These are phyloP conservation scores for Carassius gibelio DNA, from an alignment of 2,113 vertebrate species.

Conservation along the genomic window DNA sequence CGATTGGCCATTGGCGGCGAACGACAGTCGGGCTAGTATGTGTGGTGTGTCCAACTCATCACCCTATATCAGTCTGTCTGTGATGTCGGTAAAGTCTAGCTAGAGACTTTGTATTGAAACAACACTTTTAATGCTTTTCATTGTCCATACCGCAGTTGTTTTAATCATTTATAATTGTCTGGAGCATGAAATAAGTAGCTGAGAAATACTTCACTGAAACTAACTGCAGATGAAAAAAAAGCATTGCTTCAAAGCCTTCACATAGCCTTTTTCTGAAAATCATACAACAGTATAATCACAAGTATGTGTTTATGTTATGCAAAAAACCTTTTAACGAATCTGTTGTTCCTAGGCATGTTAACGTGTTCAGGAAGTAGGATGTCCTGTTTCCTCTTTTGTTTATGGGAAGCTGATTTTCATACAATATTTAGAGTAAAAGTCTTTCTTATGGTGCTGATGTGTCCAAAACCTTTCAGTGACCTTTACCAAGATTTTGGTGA, in stretches of 20 bases:
- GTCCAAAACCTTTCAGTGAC: not conserved
- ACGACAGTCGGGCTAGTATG: no score
- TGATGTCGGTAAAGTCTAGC: not conserved
- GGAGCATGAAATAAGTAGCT: slow-evolving; percentile 1
- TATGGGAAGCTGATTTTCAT: not conserved
- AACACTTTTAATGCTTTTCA: not conserved
- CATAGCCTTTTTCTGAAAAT: slow-evolving; percentile 1
- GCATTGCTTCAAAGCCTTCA: slow-evolving; percentile 3
- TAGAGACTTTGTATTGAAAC: not conserved
- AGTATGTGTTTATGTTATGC: slow-evolving; percentile 12
- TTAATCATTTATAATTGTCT: not conserved
- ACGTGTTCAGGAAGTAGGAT: not conserved
- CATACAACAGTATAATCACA: not conserved
- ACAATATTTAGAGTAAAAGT: not conserved
- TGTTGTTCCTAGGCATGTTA: slow-evolving; percentile 12
- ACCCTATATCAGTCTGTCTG: no score
- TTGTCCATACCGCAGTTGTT: not conserved
- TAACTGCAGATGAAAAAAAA: not conserved
- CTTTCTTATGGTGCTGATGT: not conserved
- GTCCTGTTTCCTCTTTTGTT: slow-evolving; percentile 8
- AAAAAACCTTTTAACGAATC: not conserved
- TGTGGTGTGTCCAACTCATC: no score
- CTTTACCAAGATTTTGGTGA: not conserved
- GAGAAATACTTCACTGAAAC: slow-evolving; percentile 11
- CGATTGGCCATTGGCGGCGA: no score